Conservation (phyloP, 2,113 vertebrate genomes). For the Deroptyus accipitrinus region DNA sequence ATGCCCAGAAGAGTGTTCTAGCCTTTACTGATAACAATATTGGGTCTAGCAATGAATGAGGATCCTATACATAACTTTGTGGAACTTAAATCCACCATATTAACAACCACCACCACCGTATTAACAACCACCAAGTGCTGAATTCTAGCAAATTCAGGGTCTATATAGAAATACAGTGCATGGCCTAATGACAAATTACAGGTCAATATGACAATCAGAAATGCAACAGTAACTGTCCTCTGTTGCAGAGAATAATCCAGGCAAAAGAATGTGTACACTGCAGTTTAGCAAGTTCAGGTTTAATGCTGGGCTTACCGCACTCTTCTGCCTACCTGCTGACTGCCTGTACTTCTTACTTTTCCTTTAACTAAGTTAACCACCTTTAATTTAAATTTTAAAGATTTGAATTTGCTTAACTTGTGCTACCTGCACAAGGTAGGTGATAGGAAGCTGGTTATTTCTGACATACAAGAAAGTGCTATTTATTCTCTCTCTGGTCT, state of each 20-base stretch:
- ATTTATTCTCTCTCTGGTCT: neutral
- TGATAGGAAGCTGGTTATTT: neutral
- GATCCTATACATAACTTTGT: neutral
- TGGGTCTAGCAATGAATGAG: neutral
- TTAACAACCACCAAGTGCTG: neutral
- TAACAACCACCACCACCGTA: neutral
- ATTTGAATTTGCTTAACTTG: neutral
- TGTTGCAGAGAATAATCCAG: neutral
- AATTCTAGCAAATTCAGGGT: neutral
- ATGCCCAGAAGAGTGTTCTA: neutral
- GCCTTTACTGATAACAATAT: neutral
- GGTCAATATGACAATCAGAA: neutral
- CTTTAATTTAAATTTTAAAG: neutral
- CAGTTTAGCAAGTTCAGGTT: neutral
- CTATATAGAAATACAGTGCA: neutral
- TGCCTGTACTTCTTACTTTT: neutral
- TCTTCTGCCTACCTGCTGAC: neutral
- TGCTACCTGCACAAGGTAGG: neutral
- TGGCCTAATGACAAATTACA: neutral
- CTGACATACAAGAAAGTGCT: neutral
- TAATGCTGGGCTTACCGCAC: neutral
- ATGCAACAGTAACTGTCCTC: neutral
- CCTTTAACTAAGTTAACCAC: neutral
- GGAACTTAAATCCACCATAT: neutral
- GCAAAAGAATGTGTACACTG: neutral